phyloP scores from a whole-genome alignment of 2,888 invertebrate genomes.

The Hypselothyrea guttata region DNA sequence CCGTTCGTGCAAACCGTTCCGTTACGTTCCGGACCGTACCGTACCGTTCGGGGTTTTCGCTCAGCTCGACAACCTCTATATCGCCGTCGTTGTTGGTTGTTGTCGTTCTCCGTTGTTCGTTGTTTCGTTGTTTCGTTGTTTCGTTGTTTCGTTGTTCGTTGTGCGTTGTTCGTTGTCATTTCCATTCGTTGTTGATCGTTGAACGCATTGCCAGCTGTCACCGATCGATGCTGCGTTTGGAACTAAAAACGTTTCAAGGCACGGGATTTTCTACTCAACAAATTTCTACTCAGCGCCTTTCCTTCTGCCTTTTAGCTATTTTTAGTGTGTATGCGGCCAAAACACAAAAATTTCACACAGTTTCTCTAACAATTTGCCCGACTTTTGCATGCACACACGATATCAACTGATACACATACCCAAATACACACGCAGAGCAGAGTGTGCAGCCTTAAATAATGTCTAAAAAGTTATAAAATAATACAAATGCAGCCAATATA shows the following conservation, averaged over 20 bases:
- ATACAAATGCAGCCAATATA: slow-evolving; percentile 18
- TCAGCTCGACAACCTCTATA: slow-evolving; percentile 24
- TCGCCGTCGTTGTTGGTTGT: slow-evolving; percentile 6
- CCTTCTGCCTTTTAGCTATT: slow-evolving; percentile 56
- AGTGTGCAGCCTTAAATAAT: slow-evolving; percentile 52
- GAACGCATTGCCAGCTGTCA: slow-evolving; percentile 58
- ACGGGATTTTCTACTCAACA: slow-evolving; percentile 55
- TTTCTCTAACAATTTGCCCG: slow-evolving; percentile 62
- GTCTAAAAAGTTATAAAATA: slow-evolving; percentile 62
- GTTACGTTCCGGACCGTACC: slow-evolving; percentile 52
- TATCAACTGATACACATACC: not conserved
- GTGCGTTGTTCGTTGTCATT: slow-evolving; percentile 46
- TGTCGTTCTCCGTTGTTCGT: not conserved
- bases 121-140: slow-evolving; percentile 5
- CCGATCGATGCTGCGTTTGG: slow-evolving; percentile 54
- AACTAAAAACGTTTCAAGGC: slow-evolving; percentile 64
- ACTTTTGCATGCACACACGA: slow-evolving; percentile 33
- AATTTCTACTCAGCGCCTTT: slow-evolving; percentile 44
- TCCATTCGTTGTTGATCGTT: slow-evolving; percentile 42
- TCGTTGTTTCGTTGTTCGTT: slow-evolving; percentile 19
- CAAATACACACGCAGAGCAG: slow-evolving; percentile 6
- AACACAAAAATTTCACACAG: slow-evolving; percentile 52
- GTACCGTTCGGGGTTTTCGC: slow-evolving; percentile 60
- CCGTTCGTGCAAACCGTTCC: slow-evolving; percentile 52
- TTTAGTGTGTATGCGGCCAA: slow-evolving; percentile 62